A percentile compares a stretch with the other conserved stretches of the same genome.
Conservation (phyloP, 23 tunicate species). For the Corella eumyota region DNA sequence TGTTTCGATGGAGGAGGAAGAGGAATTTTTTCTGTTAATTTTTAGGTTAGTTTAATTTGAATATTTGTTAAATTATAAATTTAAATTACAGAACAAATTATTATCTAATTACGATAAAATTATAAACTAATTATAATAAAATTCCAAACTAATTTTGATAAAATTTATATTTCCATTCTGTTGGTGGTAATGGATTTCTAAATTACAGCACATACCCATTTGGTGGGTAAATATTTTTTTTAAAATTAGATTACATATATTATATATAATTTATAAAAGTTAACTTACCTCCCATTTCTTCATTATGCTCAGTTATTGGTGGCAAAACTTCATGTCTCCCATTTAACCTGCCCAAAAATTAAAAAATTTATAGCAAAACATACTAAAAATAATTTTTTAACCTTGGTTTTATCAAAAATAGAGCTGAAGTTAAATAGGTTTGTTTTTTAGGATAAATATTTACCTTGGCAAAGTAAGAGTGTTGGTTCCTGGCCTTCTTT, state of each 20-base stretch:
- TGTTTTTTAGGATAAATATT: not conserved
- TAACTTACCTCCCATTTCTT: slow-evolving; percentile 21
- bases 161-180: too few relatives aligned
- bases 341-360: slow-evolving; percentile 27
- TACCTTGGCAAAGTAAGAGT: slow-evolving; percentile 79
- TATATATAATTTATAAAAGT: not conserved
- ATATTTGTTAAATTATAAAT: too few relatives aligned
- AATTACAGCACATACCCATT: too few relatives aligned
- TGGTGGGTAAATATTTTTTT: too few relatives aligned
- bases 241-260: not conserved
- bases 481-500: slow-evolving; percentile 69
- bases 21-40: slow-evolving; percentile 42
- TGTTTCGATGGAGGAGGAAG: slow-evolving; percentile 29
- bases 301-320: slow-evolving; percentile 47
- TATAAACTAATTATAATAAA: too few relatives aligned
- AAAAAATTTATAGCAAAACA: not conserved
- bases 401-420: not conserved
- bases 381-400: not conserved
- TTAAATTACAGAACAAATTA: too few relatives aligned
- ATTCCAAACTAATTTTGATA: too few relatives aligned
- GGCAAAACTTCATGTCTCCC: slow-evolving; percentile 52
- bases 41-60: too few relatives aligned
- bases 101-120: too few relatives aligned
- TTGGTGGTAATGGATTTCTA: too few relatives aligned
- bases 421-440: too few relatives aligned